Percentiles rank a stretch among this genome's conserved stretches.
These are phyloP conservation scores for Phyllostomus discolor DNA, from an alignment of 2,113 vertebrate species.

Conservation along the genomic window DNA sequence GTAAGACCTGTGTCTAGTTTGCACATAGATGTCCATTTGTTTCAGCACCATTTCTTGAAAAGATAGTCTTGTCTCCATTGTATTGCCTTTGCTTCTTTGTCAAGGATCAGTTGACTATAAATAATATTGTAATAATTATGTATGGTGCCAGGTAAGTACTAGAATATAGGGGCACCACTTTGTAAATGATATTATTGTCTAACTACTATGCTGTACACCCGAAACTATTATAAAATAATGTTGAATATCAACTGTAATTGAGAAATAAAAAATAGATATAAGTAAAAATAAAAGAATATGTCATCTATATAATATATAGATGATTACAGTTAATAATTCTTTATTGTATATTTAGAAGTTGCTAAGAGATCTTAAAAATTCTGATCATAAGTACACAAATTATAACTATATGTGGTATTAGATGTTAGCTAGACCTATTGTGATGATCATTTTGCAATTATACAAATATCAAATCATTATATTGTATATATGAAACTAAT, in stretches of 20 bases:
- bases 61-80: background rate
- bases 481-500: background rate
- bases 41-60: background rate
- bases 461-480: background rate
- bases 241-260: background rate
- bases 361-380: background rate
- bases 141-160: background rate
- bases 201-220: background rate
- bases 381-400: background rate
- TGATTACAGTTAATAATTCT: background rate
- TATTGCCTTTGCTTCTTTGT: background rate
- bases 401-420: background rate
- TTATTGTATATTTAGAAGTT: background rate
- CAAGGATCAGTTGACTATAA: background rate
- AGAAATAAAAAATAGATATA: background rate
- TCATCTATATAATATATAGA: background rate
- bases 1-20: background rate
- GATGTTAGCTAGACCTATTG: background rate
- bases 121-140: background rate
- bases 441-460: background rate
- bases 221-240: background rate
- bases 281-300: background rate
- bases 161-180: background rate
- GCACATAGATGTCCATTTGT: background rate
- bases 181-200: background rate